A percentile compares a stretch with the other conserved stretches of the same genome.
Conservation (phyloP, 2,113 vertebrate species). For the Gavialis gangeticus region DNA sequence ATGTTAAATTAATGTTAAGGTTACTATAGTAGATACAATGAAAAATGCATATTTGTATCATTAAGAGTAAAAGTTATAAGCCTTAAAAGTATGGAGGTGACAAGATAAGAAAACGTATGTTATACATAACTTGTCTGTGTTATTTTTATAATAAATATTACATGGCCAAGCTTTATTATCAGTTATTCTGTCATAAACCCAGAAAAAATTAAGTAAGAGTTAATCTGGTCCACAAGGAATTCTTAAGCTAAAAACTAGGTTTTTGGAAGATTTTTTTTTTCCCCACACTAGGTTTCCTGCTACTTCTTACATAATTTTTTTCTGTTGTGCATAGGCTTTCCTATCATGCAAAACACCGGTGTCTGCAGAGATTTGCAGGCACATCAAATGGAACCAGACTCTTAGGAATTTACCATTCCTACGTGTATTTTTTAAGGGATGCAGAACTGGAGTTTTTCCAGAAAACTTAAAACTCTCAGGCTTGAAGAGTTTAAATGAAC, state of each 20-base stretch:
- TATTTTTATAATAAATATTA: not conserved
- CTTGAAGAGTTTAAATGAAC: not conserved
- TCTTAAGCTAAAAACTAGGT: not conserved
- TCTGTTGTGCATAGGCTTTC: not conserved
- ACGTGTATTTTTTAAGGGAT: slow-evolving; percentile 17
- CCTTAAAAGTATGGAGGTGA: not conserved
- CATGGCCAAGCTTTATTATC: not conserved
- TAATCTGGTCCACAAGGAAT: not conserved
- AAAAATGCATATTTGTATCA: not conserved
- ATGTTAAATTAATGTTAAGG: not conserved
- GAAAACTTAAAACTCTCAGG: not conserved
- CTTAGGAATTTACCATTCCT: not conserved
- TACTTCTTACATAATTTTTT: not conserved
- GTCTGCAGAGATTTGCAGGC: not conserved
- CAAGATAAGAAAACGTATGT: not conserved
- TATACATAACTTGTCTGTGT: accelerated
- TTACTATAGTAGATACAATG: accelerated
- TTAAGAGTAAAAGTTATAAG: not conserved
- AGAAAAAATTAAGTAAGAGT: not conserved
- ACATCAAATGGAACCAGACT: not conserved
- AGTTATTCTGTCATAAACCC: not conserved
- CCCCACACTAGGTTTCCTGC: not conserved
- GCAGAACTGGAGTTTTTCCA: slow-evolving; percentile 6
- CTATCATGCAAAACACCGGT: not conserved
- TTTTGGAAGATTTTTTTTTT: not conserved